Base-by-base conservation (phyloP, 2,888 invertebrate species). In the Epinotia bilunana region DNA sequence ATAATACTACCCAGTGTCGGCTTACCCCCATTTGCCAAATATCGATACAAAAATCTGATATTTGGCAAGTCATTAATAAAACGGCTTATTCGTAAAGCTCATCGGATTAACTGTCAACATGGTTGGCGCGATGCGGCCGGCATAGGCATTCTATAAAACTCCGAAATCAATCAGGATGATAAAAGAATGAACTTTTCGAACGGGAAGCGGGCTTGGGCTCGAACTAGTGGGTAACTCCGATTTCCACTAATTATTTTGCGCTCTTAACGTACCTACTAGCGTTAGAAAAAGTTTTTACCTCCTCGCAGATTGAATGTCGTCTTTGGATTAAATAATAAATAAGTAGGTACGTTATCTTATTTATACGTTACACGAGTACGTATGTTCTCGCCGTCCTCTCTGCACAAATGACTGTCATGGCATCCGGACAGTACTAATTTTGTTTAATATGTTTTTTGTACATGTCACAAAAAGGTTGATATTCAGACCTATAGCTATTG, bases 11-110 rank as follows among this genome's bases (percentile, higher is more conserved):
- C 16, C 61, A 23, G 46, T 12, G 28, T 33, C 39, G 23, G 46
- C 13, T 65, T 18, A 65, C 20, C 58, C 23, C 39, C 39, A 72
- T 72, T 67, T 67, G 61, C 49, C 9, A 75, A 67, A 71, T 61
- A 49, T 39, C 39, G 33, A 39, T 49, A 55, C 28, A 55, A 67
- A 74, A 72, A 62, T 61, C 71, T 72, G 55, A 72, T 67, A 72
- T 75, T 75, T 72, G 71, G 61, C 71, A 72, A 75, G 75, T 75
- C 71, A 71, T 72, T 72, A 75, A 75, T 72, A 75, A 75, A 75
- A 72, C 46, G 61, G 72, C 75, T 75, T 71, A 61, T 67, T 71
- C 57, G 18, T 49, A 67, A 62, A 75, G 72, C 72, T 62, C 57
- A 53, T 55, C 33, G 71, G 75, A 75, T 75, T 72, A 75, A 60